Percentiles rank a stretch among this genome's conserved stretches.
Conservation (phyloP, 2,113 vertebrate species). For the Actenoides hombroni region DNA sequence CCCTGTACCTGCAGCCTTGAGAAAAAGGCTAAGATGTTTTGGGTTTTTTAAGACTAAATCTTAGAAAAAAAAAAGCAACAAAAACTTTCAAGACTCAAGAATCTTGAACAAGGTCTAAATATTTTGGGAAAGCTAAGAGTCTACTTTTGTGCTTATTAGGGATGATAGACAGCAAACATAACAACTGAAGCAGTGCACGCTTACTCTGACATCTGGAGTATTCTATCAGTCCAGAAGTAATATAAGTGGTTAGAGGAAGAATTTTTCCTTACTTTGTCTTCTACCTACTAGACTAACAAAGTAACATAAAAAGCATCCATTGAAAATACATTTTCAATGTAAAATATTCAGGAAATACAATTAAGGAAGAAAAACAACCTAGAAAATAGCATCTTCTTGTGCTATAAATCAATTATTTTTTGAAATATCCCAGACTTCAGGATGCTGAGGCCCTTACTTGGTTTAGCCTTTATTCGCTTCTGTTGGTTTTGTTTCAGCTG, state of each 20-base stretch:
- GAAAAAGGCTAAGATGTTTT: not conserved
- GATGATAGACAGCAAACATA: not conserved
- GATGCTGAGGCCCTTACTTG: not conserved
- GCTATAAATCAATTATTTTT: not conserved
- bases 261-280: not conserved
- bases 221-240: not conserved
- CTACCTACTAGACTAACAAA: not conserved
- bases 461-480: not conserved
- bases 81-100: not conserved
- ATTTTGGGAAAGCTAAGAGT: not conserved
- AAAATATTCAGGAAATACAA: not conserved
- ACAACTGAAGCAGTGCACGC: not conserved
- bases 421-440: not conserved
- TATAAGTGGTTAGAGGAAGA: not conserved
- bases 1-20: not conserved
- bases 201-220: not conserved
- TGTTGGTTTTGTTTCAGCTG: not conserved
- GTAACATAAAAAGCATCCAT: not conserved
- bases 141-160: not conserved
- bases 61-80: not conserved
- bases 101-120: not conserved
- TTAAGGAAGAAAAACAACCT: not conserved
- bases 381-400: not conserved
- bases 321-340: not conserved
- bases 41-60: not conserved